These are phyloP conservation scores for Ivindomyrus marchei DNA, from an alignment of 2,113 vertebrate species.

Conservation along the genomic window DNA sequence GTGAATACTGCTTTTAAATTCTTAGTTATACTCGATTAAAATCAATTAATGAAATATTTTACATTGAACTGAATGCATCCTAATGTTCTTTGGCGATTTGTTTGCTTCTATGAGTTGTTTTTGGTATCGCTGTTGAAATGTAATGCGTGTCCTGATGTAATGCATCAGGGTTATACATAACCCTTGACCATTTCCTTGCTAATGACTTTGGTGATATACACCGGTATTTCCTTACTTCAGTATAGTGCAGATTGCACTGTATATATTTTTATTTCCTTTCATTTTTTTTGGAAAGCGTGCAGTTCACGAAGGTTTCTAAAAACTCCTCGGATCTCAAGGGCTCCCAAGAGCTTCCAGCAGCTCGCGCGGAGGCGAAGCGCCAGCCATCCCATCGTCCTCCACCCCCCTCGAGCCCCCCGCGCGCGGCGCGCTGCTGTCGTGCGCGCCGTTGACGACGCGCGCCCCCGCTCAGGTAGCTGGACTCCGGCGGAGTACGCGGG, in stretches of 20 bases:
- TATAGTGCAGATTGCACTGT: neutral
- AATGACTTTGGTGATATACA: neutral
- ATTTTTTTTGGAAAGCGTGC: neutral
- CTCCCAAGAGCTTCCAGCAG: neutral
- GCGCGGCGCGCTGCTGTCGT: neutral
- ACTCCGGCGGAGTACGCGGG: neutral
- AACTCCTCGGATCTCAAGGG: neutral
- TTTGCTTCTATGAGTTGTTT: neutral
- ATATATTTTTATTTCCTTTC: neutral
- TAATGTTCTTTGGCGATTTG: neutral
- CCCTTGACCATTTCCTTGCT: neutral
- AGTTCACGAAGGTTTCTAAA: neutral
- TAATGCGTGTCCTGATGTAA: neutral
- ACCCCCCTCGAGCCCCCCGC: neutral
- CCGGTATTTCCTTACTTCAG: neutral
- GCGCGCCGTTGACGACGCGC: constrained; percentile 1
- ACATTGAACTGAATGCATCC: neutral
- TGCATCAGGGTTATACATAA: neutral
- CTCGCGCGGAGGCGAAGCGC: neutral
- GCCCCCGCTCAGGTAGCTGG: constrained; percentile 13
- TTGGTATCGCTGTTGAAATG: neutral
- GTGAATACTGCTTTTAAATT: neutral
- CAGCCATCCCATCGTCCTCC: neutral
- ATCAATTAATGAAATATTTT: neutral
- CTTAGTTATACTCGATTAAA: neutral